Percentiles rank a stretch among this genome's conserved stretches.
Conservation (phyloP, 2,797 vertebrate genomes). For the Microctenopoma steveboyesi region DNA sequence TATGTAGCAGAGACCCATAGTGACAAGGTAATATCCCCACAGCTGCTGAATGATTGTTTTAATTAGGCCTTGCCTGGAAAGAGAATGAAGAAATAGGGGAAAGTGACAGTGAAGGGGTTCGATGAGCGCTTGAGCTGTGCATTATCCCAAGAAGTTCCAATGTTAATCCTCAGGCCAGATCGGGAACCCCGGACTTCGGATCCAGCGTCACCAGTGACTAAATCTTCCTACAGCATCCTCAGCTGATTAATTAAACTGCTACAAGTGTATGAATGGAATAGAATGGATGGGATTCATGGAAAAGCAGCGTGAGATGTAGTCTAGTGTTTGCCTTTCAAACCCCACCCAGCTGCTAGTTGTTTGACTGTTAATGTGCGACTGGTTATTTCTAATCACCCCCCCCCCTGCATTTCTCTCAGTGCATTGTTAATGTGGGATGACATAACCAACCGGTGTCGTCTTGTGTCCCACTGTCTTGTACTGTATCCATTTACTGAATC, state of each 20-base stretch:
- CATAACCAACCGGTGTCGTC: conserved; percentile 3
- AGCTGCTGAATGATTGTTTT: background rate
- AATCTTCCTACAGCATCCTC: conserved; percentile 46
- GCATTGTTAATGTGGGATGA: conserved; percentile 23
- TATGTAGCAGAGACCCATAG: background rate
- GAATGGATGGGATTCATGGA: background rate
- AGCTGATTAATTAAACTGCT: conserved; percentile 62
- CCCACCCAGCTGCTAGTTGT: conserved; percentile 1
- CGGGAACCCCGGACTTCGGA: conserved; percentile 38
- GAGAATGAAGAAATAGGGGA: background rate
- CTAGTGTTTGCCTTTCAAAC: background rate
- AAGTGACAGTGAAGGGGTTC: background rate
- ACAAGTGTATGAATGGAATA: conserved; percentile 10
- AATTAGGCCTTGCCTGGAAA: background rate
- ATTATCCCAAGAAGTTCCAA: conserved; percentile 19
- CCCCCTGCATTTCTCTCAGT: conserved; percentile 5
- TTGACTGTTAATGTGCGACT: background rate
- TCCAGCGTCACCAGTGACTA: conserved; percentile 59
- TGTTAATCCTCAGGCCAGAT: conserved; percentile 19
- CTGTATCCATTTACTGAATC: conserved; percentile 38
- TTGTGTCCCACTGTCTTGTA: background rate
- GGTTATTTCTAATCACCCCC: background rate
- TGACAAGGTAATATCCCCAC: background rate
- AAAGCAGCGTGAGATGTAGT: background rate
- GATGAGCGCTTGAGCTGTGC: background rate